Evolutionary conservation across 2,797 vertebrate species (phyloP), one percentile per base, ranked within the genome.

Genomic region (Bryconaethiops microstoma): DNA sequence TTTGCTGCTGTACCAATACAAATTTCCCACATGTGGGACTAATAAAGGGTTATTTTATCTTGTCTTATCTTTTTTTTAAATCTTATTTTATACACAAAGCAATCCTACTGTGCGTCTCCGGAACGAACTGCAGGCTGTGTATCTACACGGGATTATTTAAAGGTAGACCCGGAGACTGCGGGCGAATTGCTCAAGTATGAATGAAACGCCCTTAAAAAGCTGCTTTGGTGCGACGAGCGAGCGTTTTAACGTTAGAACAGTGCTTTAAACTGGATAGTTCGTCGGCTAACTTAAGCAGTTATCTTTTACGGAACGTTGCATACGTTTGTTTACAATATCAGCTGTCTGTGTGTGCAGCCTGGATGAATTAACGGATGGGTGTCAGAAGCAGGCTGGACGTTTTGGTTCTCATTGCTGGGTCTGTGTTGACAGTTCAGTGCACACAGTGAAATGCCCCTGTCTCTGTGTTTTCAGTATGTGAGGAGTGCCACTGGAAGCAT

Each of bases 161-260:
- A 35, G 21, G 73, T 54, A 7, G 60, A n/a, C 76, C 72, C 39
- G 35, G 57, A n/a, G 67, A 52, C n/a, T 45, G 40, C 52, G 52
- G 23, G 16, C 40, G n/a, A 35, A 12, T 48, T 63, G 17, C 57
- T 50, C 67, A 78, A 50, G 67, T 16, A 84, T 84, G 80, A 84
- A 84, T 84, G 83, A 76, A 64, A 72, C 55, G 63, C 2, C 62
- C 21, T 59, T 10, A 9, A 14, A 67, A n/a, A 0, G 12, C 45
- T 68, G 68, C 12, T 7, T 29, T 14, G 39, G 17, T 6, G 29
- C 10, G n/a, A 13, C 1, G 0, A 39, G 17, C 4, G 0, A 4
- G 19, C n/a, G 10, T 0, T n/a, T 17, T 57, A 29, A 48, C 9
- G 2, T 0, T 67, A 67, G 17, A 4, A 13, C 12, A 29, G 5